Conservation (phyloP, 1,140 invertebrate species). For the Reticulitermes speratus region DNA sequence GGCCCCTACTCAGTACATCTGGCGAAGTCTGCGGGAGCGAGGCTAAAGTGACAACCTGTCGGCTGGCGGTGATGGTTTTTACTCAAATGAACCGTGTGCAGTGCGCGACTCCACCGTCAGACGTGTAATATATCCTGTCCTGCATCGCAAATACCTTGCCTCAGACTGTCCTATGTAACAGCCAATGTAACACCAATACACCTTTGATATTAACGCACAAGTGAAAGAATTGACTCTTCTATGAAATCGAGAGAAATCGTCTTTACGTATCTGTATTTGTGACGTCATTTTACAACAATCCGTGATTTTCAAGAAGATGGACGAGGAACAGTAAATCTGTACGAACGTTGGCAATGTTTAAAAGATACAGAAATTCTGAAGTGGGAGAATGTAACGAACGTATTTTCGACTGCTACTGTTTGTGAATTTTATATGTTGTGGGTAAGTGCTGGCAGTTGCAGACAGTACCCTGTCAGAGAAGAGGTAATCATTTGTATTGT, state of each 20-base stretch:
- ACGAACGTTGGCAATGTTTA: too few species aligned
- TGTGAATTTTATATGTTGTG: too few species aligned
- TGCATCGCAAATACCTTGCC: not conserved
- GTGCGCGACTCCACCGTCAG: not conserved
- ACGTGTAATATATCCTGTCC: too few species aligned
- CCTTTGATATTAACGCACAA: not conserved
- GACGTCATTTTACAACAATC: not conserved
- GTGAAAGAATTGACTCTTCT: not conserved
- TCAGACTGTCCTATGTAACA: not conserved
- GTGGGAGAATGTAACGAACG: too few species aligned
- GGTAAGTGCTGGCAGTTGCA: too few species aligned
- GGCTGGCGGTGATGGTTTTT: not conserved
- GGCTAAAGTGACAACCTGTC: not conserved
- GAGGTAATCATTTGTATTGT: too few species aligned
- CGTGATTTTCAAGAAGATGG: not conserved
- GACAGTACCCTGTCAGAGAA: too few species aligned
- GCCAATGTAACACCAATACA: not conserved
- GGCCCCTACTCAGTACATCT: conserved; percentile 1
- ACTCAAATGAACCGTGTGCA: not conserved
- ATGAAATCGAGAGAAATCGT: not conserved
- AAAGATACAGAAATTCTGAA: too few species aligned
- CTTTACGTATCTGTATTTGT: not conserved
- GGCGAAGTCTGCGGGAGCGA: not conserved
- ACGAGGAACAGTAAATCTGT: too few species aligned
- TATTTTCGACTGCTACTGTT: too few species aligned